Base-by-base conservation (phyloP, 2,113 vertebrate species). In the Oncorhynchus nerka region DNA sequence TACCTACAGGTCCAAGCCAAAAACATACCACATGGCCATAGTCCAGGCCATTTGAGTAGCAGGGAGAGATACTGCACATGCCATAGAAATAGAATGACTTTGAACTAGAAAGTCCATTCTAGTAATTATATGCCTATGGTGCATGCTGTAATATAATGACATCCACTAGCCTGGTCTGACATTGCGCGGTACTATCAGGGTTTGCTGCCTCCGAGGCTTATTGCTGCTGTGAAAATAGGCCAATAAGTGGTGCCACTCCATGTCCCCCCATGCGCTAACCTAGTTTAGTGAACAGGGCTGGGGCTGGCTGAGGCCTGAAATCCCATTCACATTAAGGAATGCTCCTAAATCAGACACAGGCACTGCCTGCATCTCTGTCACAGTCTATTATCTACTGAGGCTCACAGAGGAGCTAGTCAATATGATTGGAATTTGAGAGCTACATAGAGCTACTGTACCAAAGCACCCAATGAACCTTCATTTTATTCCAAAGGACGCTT, bases 211-310 rank as follows among this genome's bases (percentile, higher is more conserved):
- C 73, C 61, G 87, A 90, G 89, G 82, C 78, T 80, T 55, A 16
- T 55, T 19, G 51, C 69, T 1, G 15, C 68, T 69, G 49, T 79
- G 75, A 84, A 94, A 86, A 79, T 89, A 92, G 92, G 91, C 74
- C 91, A 91, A 62, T 70, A 28, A 28, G 84, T 79, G 65, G 79
- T 84, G 82, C 72, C 80, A 81, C 73, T 57, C 59, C 83, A 79
- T 39, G 61, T 90, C 87, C 69, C 71, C 79, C 82, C 83, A 83
- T 49, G 59, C 71, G 78, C 79, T 89, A 91, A 91, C 89, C 89
- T 83, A 92, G 75, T 92, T 93, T 81, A 75, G 68, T 71, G 69
- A 73, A 75, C 64, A 55, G 77, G 49, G 0, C 51, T 0, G 4
- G 28, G 77, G 69, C 12, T 0, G 20, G 26, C 65, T 71, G 48